Evolutionary conservation across 1,140 invertebrate genomes (phyloP).

Genomic region (Micrasema minimum): DNA sequence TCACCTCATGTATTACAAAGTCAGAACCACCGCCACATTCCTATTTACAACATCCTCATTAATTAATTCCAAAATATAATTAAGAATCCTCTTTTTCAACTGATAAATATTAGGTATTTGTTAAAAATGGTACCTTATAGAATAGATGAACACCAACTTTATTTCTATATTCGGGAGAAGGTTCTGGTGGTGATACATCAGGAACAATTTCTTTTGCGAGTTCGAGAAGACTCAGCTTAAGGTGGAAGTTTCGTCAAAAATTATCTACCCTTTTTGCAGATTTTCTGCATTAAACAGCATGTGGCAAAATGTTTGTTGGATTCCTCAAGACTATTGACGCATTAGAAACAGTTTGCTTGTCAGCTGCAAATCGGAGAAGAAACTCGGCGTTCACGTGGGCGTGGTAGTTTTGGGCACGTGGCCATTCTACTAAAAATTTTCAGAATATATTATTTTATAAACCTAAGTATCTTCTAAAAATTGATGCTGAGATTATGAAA

Average conservation of each 20-base stretch:
- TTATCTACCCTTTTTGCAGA: constrained; percentile 64
- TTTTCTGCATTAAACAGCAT: constrained; percentile 74
- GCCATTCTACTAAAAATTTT: constrained; percentile 71
- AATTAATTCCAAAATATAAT: too few species aligned
- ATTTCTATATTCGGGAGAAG: constrained; percentile 74
- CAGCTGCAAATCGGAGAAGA: constrained; percentile 69
- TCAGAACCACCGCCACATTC: too few species aligned
- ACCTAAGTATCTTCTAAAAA: too few species aligned
- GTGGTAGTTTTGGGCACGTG: constrained; percentile 78
- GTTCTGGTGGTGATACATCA: constrained; percentile 71
- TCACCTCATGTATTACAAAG: too few species aligned
- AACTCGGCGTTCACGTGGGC: constrained; percentile 82
- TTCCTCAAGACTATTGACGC: constrained; percentile 73
- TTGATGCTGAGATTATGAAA: too few species aligned
- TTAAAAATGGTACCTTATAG: constrained; percentile 72
- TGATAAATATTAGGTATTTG: too few species aligned
- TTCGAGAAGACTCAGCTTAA: constrained; percentile 68
- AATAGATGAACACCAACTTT: constrained; percentile 73
- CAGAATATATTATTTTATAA: not conserved
- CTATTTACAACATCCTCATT: too few species aligned
- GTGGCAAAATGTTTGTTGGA: constrained; percentile 75
- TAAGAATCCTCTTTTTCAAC: too few species aligned
- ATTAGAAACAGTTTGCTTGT: constrained; percentile 59
- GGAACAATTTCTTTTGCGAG: constrained; percentile 73
- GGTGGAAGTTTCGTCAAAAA: constrained; percentile 63